Base-by-base conservation (phyloP, 2,797 vertebrate genomes). In the Philypnodon macrostomus region DNA sequence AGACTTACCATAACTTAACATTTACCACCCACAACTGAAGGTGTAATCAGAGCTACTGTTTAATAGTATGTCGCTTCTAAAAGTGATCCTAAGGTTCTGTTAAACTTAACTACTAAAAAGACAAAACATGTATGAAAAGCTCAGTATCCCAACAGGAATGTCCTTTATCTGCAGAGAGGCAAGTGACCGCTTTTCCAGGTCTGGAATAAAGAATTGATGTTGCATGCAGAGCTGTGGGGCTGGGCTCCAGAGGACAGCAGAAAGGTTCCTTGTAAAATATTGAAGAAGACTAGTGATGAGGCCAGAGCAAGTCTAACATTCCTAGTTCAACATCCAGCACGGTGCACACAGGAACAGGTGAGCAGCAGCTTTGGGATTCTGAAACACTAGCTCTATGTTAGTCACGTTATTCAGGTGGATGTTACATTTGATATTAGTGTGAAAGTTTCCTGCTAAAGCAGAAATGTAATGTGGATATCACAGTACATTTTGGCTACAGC, bases 231-330 rank as follows among this genome's bases (percentile, higher is more conserved):
- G 59, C 53, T 70, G 66, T 58, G 73, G 64, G 54, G 46, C 73
- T 58, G 67, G 62, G 76, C 70, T 76, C 67, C 27, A 58, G 69
- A 76, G 72, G 72, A 79, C 58, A 53, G 60, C 74, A 86, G 63
- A 88, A 80, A 83, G 75, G 80, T 70, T 87, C 73, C 67, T 82
- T 54, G 81, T 89, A 66, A 90, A 90, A 89, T 80, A 89, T 87
- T 86, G 64, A 89, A 70, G 45, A 45, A 69, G 69, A 79, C 62
- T 71, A 49, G 58, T 78, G 75, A 77, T 73, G 76, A 63, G 66
- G 58, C 73, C 58, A 61, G 72, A 75, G 72, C 55, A 68, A 14
- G 52, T 80, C 71, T 79, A 50, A 53, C 54, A 54, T 70, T 69
- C 58, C 78, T 59, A 52, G 48, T 45, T 56, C 54, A 66, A 31